Evolutionary conservation across 2,888 invertebrate genomes (phyloP), one percentile per base, ranked within the genome.

Genomic region (Steinernema scapterisci): DNA sequence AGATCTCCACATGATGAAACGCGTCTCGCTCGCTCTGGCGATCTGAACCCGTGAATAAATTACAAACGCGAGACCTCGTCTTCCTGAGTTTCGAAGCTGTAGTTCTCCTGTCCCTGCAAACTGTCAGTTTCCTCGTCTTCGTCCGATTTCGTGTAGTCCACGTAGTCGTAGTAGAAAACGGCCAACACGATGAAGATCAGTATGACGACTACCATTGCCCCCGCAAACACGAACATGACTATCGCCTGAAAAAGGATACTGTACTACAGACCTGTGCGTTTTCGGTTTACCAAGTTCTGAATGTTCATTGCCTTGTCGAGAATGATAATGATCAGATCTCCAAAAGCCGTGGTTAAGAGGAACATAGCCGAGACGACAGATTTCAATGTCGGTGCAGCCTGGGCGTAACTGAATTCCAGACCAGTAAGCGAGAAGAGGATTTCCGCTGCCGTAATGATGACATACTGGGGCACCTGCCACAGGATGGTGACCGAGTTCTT

Each of bases 311-410:
- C 73, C 43, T 73, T 56, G n/a, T 75, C 75, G 45, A 83, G 80
- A 21, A 76, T 76, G 16, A 95, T 92, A 0, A 96, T 95, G 75
- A 97, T 91, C 45, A 96, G 89, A 89, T 97, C 96, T 45, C 97
- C 97, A 84, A 96, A 91, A 0, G 96, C 94, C 0, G 93, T 93
- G 0, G 95, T 95, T 11, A 63, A n/a, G 27, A 21, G 25, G 27
- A 25, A 63, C 3, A 63, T 91, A 0, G 96, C 94, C 88, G 93
- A 93, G 71, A 97, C 89, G 0, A 97, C 92, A 0, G 96, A 94
- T 89, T 97, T 97, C 95, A 97, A 95, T 78, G 92, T 92, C 6
- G 90, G 87, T 0, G 97, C 95, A 0, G 96, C 94, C 90, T 88
- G 78, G 70, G 73, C 79, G 70, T 79, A 79, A 13, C 63, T 71